phyloP scores from a whole-genome alignment of 1,140 invertebrate species.

The Drosophila subpulchrella region DNA sequence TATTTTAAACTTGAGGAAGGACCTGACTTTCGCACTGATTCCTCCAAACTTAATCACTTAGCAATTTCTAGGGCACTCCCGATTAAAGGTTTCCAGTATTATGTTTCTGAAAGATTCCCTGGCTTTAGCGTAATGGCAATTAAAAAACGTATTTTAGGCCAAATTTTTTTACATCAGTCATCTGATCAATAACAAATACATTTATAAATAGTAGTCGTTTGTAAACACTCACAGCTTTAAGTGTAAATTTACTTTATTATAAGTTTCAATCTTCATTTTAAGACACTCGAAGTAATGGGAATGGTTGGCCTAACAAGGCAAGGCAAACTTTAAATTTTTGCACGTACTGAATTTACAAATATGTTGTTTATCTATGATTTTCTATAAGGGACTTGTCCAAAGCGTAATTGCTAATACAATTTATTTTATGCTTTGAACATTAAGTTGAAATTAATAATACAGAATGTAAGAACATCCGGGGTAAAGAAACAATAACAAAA shows the following conservation, averaged over 20 bases:
- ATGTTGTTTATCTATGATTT: conserved; percentile 2
- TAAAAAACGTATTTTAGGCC: too few species aligned
- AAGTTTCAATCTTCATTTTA: conserved; percentile 10
- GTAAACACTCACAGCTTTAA: conserved; percentile 1
- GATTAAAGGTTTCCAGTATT: too few species aligned
- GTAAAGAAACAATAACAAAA: conserved; percentile 59
- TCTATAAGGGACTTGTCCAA: conserved; percentile 1
- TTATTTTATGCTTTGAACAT: conserved; percentile 35
- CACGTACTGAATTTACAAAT: conserved; percentile 10
- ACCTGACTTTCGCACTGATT: too few species aligned
- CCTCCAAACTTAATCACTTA: too few species aligned
- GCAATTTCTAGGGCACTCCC: too few species aligned
- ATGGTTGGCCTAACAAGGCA: conserved; percentile 15
- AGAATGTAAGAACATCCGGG: conserved; percentile 24
- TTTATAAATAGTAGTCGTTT: background rate
- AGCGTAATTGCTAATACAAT: conserved; percentile 15
- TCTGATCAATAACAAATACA: background rate
- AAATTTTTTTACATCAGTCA: background rate
- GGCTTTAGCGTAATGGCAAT: too few species aligned
- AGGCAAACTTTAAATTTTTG: background rate
- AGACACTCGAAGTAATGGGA: conserved; percentile 15
- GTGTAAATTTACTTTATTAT: conserved; percentile 15
- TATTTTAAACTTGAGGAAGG: too few species aligned
- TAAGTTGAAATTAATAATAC: conserved; percentile 35
- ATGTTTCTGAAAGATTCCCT: too few species aligned